Conservation (phyloP, 2,113 vertebrate genomes). For the Lathamus discolor region DNA sequence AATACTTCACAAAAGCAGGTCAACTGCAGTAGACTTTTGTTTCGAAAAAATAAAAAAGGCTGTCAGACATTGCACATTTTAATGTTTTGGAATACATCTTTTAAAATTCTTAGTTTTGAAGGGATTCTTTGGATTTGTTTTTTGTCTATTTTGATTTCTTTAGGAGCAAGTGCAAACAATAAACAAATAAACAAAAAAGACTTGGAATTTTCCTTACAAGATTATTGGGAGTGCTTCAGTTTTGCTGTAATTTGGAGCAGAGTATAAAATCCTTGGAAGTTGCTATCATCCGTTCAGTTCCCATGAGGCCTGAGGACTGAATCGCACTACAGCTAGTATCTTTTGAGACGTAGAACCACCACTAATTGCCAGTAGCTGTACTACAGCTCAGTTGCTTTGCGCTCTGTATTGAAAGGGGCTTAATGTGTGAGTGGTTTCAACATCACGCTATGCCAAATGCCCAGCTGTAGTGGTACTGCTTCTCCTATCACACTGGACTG, state of each 20-base stretch:
- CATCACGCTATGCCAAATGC: accelerated
- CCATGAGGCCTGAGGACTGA: not conserved
- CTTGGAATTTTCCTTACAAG: constrained; percentile 21
- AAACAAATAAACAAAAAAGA: not conserved
- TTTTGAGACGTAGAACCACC: not conserved
- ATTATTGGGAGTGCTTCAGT: not conserved
- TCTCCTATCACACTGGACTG: not conserved
- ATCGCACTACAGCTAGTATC: not conserved
- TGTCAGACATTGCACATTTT: constrained; percentile 16
- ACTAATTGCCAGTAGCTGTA: not conserved
- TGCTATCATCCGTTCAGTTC: constrained; percentile 17
- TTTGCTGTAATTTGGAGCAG: constrained; percentile 44
- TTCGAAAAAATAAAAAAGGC: not conserved
- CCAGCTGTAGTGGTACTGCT: not conserved
- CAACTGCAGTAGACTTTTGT: constrained; percentile 2
- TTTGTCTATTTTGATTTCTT: not conserved
- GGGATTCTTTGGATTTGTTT: not conserved
- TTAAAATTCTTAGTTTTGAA: not conserved
- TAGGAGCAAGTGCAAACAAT: not conserved
- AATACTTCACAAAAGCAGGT: constrained; percentile 41
- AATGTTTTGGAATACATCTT: not conserved
- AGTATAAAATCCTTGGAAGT: constrained; percentile 26
- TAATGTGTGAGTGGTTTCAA: not conserved
- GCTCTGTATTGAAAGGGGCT: not conserved
- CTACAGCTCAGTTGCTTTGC: not conserved